phyloP scores from a whole-genome alignment of 2,888 invertebrate genomes.

The Caradrina kadenii region DNA sequence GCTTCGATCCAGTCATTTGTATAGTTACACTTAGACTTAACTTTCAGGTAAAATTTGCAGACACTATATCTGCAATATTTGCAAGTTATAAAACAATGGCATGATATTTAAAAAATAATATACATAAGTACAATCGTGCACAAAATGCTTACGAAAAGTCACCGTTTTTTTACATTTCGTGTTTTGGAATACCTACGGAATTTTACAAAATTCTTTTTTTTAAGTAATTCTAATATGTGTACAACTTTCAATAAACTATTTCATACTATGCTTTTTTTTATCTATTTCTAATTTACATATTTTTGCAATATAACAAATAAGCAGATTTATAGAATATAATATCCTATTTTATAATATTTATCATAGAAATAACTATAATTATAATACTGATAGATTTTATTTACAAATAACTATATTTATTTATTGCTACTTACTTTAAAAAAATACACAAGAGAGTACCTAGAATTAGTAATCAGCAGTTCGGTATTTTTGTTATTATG shows the following conservation, averaged over 20 bases:
- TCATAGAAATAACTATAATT: constrained; percentile 48
- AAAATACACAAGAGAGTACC: not conserved
- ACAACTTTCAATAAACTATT: not conserved
- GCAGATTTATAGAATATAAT: constrained; percentile 49
- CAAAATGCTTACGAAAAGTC: not conserved
- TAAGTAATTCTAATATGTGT: not conserved
- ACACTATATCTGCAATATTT: too few species aligned
- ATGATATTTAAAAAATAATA: not conserved
- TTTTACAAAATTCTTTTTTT: not conserved
- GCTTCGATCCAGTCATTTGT: too few species aligned
- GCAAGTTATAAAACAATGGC: too few species aligned
- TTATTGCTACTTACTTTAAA: constrained; percentile 54
- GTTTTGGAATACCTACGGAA: not conserved
- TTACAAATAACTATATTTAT: constrained; percentile 61
- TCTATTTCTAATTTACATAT: constrained; percentile 35
- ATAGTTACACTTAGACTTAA: too few species aligned
- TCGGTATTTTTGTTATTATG: constrained; percentile 42
- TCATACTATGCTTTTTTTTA: not conserved
- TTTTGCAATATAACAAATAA: constrained; percentile 43
- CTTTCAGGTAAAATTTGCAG: too few species aligned
- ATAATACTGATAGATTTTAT: constrained; percentile 70
- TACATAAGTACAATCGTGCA: constrained; percentile 25
- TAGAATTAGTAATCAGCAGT: constrained; percentile 12
- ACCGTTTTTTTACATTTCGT: not conserved
- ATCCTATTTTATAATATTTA: constrained; percentile 44